These are phyloP conservation scores for Drosophila demipolita DNA, from an alignment of 2,888 invertebrate genomes.

Conservation along the genomic window DNA sequence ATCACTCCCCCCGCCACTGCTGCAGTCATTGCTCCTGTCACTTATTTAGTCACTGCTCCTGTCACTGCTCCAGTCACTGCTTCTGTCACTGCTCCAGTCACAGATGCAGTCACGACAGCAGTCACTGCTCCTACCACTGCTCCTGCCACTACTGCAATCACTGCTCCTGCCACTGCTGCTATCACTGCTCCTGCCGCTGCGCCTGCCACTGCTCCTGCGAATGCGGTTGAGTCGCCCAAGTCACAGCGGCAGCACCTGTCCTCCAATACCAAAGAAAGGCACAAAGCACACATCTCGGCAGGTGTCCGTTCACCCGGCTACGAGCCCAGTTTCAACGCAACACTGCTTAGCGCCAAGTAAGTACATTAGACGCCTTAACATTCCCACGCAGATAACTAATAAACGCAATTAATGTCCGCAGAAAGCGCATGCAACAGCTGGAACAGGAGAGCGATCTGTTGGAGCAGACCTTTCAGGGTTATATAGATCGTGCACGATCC, in stretches of 20 bases:
- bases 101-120: too few species aligned
- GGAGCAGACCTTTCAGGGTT: constrained; percentile 80
- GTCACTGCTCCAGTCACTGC: too few species aligned
- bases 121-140: background rate
- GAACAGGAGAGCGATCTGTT: constrained; percentile 83
- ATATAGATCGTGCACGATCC: constrained; percentile 71
- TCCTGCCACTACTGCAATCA: background rate
- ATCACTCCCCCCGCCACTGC: background rate
- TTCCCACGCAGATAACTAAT: background rate
- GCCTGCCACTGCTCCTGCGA: background rate
- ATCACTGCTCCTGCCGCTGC: background rate
- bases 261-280: constrained; percentile 44
- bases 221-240: background rate
- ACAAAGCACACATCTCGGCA: background rate
- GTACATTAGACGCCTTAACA: background rate
- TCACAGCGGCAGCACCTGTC: constrained; percentile 21
- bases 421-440: constrained; percentile 81
- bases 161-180: background rate
- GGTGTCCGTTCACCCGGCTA: background rate
- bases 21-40: background rate
- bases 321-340: constrained; percentile 53
- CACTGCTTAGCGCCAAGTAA: constrained; percentile 60
- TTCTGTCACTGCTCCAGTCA: background rate
- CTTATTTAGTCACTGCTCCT: background rate
- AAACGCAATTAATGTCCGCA: constrained; percentile 22